phyloP scores from a whole-genome alignment of 35 echinoderm and acorn worm genomes.

The Apostichopus californicus region DNA sequence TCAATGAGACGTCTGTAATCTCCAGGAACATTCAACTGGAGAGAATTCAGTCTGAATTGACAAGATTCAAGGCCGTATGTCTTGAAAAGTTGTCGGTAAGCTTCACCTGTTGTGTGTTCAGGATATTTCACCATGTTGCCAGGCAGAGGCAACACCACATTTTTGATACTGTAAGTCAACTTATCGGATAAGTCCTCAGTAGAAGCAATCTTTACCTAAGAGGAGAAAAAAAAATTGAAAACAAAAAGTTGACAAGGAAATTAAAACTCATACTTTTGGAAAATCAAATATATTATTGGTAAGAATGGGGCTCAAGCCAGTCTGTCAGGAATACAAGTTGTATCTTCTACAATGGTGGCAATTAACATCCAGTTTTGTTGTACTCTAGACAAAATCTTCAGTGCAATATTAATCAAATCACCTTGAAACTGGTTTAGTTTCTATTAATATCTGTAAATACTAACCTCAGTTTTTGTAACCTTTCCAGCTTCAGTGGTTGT shows the following conservation, averaged over 20 bases:
- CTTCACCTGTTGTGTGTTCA: constrained; percentile 48
- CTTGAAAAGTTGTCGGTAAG: constrained; percentile 55
- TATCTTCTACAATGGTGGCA: no score
- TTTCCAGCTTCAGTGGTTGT: background rate
- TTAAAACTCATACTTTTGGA: background rate
- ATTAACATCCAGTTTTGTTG: no score
- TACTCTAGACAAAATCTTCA: no score
- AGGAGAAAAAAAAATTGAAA: background rate
- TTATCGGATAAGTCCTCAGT: constrained; percentile 41
- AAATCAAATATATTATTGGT: no score
- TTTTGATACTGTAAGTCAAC: constrained; percentile 50
- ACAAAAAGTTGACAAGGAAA: background rate
- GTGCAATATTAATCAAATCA: no score
- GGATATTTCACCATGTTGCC: constrained; percentile 84
- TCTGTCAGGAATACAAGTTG: no score
- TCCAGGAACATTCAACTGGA: constrained; percentile 83
- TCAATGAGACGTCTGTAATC: constrained; percentile 79
- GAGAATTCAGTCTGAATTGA: constrained; percentile 59
- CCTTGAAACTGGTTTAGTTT: no score
- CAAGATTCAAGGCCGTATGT: constrained; percentile 50
- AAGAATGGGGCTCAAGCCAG: no score
- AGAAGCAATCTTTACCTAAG: constrained; percentile 63
- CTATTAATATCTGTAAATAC: background rate
- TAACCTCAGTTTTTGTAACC: background rate
- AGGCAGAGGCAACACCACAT: constrained; percentile 83